phyloP scores from a whole-genome alignment of 2,113 vertebrate genomes.

The Pachycephala philippinensis region DNA sequence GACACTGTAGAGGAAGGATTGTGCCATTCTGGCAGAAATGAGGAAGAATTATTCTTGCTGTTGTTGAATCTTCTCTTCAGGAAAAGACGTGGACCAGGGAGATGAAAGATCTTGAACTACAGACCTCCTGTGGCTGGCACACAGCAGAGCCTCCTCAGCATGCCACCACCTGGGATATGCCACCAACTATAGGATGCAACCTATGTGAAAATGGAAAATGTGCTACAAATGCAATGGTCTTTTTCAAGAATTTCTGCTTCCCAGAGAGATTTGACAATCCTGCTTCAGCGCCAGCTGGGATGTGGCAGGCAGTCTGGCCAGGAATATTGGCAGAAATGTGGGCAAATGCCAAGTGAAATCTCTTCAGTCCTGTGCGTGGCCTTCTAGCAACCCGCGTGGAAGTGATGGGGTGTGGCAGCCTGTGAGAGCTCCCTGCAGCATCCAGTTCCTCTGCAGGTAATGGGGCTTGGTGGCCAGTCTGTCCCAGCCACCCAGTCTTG shows the following conservation, averaged over 20 bases:
- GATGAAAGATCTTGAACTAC: background rate
- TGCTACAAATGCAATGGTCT: background rate
- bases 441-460: background rate
- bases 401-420: fast-evolving
- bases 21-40: background rate
- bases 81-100: background rate
- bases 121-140: background rate
- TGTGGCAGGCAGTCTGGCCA: background rate
- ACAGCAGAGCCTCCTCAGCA: background rate
- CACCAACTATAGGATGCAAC: background rate
- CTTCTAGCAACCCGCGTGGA: fast-evolving
- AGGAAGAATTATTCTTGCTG: background rate
- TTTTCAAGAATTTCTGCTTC: background rate
- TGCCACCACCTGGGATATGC: background rate
- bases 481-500: background rate
- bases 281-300: background rate
- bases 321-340: background rate
- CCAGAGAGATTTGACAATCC: background rate
- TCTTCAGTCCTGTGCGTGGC: background rate
- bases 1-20: background rate
- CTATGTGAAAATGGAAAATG: background rate
- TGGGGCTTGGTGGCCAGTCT: fast-evolving
- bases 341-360: background rate
- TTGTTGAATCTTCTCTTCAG: background rate
- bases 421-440: background rate